Conservation (phyloP, 53 echinoderm and acorn worm species). For the Henricia sp. region DNA sequence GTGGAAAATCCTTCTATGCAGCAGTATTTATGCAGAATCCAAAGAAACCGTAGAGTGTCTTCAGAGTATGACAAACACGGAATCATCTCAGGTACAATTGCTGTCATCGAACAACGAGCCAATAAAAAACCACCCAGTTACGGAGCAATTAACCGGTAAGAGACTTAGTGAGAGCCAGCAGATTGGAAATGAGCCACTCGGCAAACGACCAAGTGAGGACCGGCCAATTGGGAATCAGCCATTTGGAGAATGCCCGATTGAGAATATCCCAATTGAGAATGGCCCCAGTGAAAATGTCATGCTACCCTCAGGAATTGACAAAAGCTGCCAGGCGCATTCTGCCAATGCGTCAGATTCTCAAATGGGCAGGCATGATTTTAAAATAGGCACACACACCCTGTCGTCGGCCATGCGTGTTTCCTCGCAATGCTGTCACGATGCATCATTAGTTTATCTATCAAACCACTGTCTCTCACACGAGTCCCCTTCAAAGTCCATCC, state of each 20-base stretch:
- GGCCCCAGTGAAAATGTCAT: not conserved
- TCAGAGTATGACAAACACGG: not conserved
- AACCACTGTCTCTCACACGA: not conserved
- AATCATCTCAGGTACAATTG: not conserved
- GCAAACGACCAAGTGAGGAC: conserved; percentile 27
- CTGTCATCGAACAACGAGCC: not conserved
- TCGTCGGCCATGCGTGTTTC: conserved; percentile 6
- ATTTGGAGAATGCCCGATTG: not conserved
- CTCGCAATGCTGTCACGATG: conserved; percentile 30
- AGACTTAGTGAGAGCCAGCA: conserved; percentile 19
- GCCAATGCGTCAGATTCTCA: not conserved
- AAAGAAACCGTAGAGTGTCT: not conserved
- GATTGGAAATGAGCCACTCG: conserved; percentile 4
- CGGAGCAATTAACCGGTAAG: not conserved
- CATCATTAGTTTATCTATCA: not conserved
- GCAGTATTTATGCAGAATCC: not conserved
- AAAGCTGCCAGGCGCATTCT: too few relatives aligned
- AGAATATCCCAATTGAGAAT: conserved; percentile 15
- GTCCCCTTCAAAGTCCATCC: conserved; percentile 4
- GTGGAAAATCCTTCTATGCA: conserved; percentile 54
- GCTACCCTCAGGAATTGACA: not conserved
- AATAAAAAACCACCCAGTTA: not conserved
- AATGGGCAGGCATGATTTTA: not conserved
- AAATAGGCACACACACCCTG: not conserved
- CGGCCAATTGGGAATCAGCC: not conserved